These are phyloP conservation scores for Centrocercus urophasianus DNA, from an alignment of 2,113 vertebrate species.

Conservation along the genomic window DNA sequence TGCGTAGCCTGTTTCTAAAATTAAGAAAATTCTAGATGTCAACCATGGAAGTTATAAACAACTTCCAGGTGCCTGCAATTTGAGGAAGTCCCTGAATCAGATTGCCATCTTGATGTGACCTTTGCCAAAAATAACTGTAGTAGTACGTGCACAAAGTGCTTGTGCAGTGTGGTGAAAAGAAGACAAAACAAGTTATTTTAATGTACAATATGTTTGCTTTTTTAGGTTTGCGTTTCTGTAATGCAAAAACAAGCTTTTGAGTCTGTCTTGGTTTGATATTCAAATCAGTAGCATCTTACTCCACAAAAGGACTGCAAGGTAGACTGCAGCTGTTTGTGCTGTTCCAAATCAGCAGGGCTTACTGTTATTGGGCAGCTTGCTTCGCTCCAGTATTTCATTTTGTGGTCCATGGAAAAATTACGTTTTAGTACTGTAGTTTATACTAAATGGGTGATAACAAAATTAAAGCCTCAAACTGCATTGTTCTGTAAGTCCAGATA, in stretches of 20 bases:
- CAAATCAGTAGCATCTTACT: background rate
- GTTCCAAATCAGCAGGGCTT: background rate
- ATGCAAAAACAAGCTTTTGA: background rate
- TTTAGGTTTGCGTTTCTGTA: background rate
- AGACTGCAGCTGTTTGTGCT: background rate
- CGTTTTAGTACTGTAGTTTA: background rate
- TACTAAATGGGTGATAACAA: background rate
- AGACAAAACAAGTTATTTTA: background rate
- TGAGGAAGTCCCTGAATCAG: constrained; percentile 7
- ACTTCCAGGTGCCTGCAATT: constrained; percentile 30
- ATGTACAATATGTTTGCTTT: background rate
- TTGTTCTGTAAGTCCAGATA: background rate
- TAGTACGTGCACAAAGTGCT: background rate
- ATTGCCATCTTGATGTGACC: constrained; percentile 34
- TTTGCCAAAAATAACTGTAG: constrained; percentile 42
- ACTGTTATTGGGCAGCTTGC: background rate
- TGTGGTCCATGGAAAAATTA: background rate
- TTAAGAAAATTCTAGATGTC: constrained; percentile 37
- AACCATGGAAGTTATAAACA: background rate
- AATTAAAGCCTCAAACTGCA: background rate
- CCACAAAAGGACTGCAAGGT: background rate
- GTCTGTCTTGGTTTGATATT: background rate
- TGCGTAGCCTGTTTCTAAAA: constrained; percentile 30
- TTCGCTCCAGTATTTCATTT: rapidly evolving
- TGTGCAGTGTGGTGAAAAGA: background rate